Base-by-base conservation (phyloP, 2,888 invertebrate genomes). In the Drosophila picticornis region DNA sequence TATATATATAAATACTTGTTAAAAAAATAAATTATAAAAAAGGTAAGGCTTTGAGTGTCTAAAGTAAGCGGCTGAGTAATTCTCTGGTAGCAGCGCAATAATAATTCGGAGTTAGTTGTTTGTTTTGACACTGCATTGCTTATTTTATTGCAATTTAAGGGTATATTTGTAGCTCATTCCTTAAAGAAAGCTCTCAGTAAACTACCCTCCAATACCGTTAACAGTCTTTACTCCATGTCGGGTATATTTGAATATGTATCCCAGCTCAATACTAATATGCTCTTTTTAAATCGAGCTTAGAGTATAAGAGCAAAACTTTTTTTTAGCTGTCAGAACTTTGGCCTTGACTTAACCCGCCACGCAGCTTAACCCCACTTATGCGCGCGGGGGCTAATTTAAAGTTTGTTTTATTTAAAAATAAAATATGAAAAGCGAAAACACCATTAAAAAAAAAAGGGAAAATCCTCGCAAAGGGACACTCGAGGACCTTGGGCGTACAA, bases 371-470 rank as follows among this genome's bases (percentile, higher is more conserved):
- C 85, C 77, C 87, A 85, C 84, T 85, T 86, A 80, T 61, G 64
- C 55, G 43, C 36, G 36, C 56, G 36, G 57, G 56, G 66, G 85
- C 82, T 84, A 84, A 88, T 85, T 88, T 88, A 81, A 85, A 85
- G 87, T 85, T 88, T 84, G 80, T 67, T 76, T 88, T 84, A 88
- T 84, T 83, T 86, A 69, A 80, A 80, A 81, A 87, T 78, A 76
- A 83, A 83, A 81, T 83, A 83, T 76, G 76, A 72, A 75, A 75
- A 34, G 13, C n/a, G n/a, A 29, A 53, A 29, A 27, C 70, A 64
- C 77, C 56, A 65, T 36, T 36, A 57, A 43, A 31, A 6, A 56
- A 67, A 62, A 70, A 46, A n/a, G 1, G 4, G 22, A 38, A 40
- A 32, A 25, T 38, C 32, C 40, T 34, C 53, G 55, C 80, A 53